Base-by-base conservation (phyloP, 2,113 vertebrate species). In the Ailurus styani region DNA sequence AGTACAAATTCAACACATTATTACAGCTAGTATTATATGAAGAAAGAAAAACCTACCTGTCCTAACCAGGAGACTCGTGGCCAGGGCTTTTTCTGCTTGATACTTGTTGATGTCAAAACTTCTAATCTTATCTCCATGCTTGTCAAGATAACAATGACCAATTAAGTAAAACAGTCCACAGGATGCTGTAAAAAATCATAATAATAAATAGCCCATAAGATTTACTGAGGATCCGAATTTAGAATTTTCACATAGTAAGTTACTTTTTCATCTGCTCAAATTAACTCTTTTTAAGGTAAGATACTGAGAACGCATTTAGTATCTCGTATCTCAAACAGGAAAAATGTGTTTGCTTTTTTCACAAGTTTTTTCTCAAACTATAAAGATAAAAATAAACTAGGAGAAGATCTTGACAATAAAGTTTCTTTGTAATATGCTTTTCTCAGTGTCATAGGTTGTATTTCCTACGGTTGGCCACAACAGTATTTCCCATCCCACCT, bases 31-130 rank as follows among this genome's bases (percentile, higher is more conserved):
- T 68, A 57, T 1, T 57, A 9, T 21, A 54, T 31, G 9, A 94
- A 86, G n/a, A 81, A 62, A 93, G 62, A 85, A 97, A 95, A 68
- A 95, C 93, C 91, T 92, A 99, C 99, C 97, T 99, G 98, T 79
- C 99, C 99, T 87, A 99, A 52, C 99, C 99, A 99, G 0, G 98
- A 98, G 64, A 99, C 45, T 12, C 97, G 98, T 75, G 99, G 98
- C 98, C 99, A 99, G 0, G 99, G 98, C 72, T 97, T 99, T 70
- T 98, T 99, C 84, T 99, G 98, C 62, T 98, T 99, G 97, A 99
- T 99, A 87, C 97, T 98, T 0, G 98, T 98, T 93, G 98, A 99
- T 13, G 98, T 86, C 47, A 99, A 93, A 78, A 99, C 98, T 93
- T 99, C 99, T 40, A 99, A 94, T 93, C 98, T 98, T 64, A 99